Evolutionary conservation across 2,797 vertebrate genomes (phyloP).

Genomic region (Smutsia temminckii): DNA sequence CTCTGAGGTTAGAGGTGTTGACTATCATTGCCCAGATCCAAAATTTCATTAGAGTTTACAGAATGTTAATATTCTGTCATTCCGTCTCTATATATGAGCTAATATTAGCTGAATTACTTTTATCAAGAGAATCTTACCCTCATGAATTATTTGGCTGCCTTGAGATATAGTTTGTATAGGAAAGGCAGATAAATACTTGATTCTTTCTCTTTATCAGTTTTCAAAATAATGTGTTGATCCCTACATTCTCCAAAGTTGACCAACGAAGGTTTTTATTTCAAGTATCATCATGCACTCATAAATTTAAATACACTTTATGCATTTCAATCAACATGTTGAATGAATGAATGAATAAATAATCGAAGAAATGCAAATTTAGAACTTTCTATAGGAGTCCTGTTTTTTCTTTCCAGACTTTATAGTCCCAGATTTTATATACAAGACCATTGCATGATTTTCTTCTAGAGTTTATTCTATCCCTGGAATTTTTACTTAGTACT

Average conservation of each 20-base stretch:
- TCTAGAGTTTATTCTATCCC: constrained; percentile 49
- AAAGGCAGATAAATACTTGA: neutral
- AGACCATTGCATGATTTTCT: constrained; percentile 48
- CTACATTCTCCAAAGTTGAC: neutral
- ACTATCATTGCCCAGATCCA: neutral
- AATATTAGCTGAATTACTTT: neutral
- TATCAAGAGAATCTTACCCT: neutral
- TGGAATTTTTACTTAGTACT: constrained; percentile 46
- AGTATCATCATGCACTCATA: neutral
- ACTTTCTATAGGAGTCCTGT: neutral
- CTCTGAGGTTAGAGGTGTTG: neutral
- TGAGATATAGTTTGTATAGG: neutral
- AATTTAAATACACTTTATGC: neutral
- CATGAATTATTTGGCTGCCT: neutral
- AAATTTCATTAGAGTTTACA: neutral
- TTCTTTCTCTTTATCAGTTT: constrained; percentile 26
- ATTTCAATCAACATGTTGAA: constrained; percentile 5
- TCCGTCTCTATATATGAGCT: neutral
- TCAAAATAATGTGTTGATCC: neutral
- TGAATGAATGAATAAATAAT: neutral
- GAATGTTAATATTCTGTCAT: neutral
- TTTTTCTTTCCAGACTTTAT: constrained; percentile 23
- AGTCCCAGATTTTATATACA: neutral
- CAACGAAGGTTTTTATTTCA: neutral
- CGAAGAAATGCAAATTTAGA: constrained; percentile 31